Percentiles rank a stretch among this genome's conserved stretches.
These are phyloP conservation scores for Oncopodura yosiiana DNA, from an alignment of 1,140 invertebrate genomes.

Conservation along the genomic window DNA sequence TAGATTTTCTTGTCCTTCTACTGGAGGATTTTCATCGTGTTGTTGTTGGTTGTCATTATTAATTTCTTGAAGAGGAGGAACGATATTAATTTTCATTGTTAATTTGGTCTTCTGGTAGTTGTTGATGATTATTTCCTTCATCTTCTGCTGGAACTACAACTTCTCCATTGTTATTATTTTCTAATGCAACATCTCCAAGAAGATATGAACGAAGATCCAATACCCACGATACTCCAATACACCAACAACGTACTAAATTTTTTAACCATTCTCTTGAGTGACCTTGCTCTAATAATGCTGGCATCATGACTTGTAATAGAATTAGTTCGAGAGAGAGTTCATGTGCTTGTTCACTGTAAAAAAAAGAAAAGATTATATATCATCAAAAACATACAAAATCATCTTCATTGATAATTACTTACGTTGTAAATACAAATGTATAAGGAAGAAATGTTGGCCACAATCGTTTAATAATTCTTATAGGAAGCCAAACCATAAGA, in stretches of 20 bases:
- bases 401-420: conserved; percentile 25
- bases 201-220: conserved; percentile 82
- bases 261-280: conserved; percentile 91
- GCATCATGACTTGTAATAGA: conserved; percentile 86
- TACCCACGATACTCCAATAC: conserved; percentile 69
- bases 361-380: conserved; percentile 35
- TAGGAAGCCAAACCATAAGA: conserved; percentile 91
- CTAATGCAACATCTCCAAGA: conserved; percentile 51
- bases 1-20: background rate
- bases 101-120: no score
- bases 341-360: conserved; percentile 56
- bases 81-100: no score
- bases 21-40: background rate
- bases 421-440: conserved; percentile 60
- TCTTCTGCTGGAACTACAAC: background rate
- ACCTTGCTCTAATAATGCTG: conserved; percentile 89
- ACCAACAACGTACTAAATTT: conserved; percentile 77
- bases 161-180: conserved; percentile 18
- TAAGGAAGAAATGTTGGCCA: conserved; percentile 88
- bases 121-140: background rate
- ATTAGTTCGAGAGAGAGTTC: conserved; percentile 89
- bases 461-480: conserved; percentile 69
- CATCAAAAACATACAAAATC: background rate
- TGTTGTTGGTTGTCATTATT: background rate
- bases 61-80: no score